Conservation (phyloP, 2,888 invertebrate species). For the Dasypolia templi region DNA sequence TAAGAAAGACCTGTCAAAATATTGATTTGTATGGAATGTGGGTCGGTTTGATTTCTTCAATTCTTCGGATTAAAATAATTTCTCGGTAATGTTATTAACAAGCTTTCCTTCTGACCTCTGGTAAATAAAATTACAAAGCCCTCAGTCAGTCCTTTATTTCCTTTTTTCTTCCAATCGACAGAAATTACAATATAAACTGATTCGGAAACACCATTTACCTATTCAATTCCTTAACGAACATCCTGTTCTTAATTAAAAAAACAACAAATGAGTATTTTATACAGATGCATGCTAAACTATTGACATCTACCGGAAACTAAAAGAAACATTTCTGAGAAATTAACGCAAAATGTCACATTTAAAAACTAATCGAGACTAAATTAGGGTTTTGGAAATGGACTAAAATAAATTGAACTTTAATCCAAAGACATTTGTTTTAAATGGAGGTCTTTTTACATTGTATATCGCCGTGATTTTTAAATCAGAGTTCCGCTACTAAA, state of each 20-base stretch:
- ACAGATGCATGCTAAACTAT: constrained; percentile 52
- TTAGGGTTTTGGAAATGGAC: constrained; percentile 29
- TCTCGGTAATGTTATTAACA: neutral
- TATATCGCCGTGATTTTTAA: constrained; percentile 42
- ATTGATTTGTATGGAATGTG: no score
- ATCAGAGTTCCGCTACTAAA: constrained; percentile 65
- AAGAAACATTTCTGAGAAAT: constrained; percentile 50
- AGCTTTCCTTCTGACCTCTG: neutral
- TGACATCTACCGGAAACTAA: constrained; percentile 60
- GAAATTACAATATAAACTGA: constrained; percentile 41
- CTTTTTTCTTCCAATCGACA: constrained; percentile 30
- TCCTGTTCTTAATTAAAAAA: constrained; percentile 51
- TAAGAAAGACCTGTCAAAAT: neutral
- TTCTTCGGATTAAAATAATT: neutral
- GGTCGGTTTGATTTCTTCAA: neutral
- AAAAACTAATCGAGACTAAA: constrained; percentile 56
- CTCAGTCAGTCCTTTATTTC: neutral
- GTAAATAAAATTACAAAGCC: neutral
- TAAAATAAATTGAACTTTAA: constrained; percentile 29
- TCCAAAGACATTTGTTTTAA: neutral
- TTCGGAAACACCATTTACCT: constrained; percentile 28
- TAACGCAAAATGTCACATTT: constrained; percentile 62
- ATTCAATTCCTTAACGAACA: constrained; percentile 37
- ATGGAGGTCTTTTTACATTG: constrained; percentile 25
- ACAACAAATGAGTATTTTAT: constrained; percentile 56